phyloP scores from a whole-genome alignment of 2,113 vertebrate genomes.

The Apteryx owenii region DNA sequence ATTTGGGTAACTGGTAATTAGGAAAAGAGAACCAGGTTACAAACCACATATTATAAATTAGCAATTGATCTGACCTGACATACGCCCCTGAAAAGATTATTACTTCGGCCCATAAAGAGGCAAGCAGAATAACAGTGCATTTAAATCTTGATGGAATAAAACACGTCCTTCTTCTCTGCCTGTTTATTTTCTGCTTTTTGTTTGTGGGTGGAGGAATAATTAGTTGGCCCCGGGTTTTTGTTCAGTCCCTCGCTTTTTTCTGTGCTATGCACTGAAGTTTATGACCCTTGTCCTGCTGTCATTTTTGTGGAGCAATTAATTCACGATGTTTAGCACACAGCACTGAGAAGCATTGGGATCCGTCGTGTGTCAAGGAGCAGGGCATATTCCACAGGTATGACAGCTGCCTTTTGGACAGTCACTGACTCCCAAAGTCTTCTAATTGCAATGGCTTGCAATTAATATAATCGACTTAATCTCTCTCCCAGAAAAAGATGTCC shows the following conservation, averaged over 20 bases:
- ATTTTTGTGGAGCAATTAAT: conserved; percentile 21
- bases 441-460: neutral
- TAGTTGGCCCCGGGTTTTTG: conserved; percentile 7
- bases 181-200: conserved; percentile 14
- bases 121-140: conserved; percentile 29
- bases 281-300: conserved; percentile 22
- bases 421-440: neutral
- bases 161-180: neutral
- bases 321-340: neutral
- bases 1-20: conserved; percentile 45
- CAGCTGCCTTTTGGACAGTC: neutral
- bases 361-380: neutral
- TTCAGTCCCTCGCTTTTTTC: neutral
- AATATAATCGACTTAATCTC: neutral
- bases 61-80: conserved; percentile 41
- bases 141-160: conserved; percentile 48
- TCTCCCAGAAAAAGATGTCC: neutral
- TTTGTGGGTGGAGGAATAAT: conserved; percentile 17
- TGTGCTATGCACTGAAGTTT: neutral
- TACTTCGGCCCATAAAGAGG: conserved; percentile 24
- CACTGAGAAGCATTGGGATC: neutral
- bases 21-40: conserved; percentile 30
- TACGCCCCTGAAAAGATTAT: neutral
- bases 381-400: neutral
- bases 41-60: conserved; percentile 39